Percentiles rank a stretch among this genome's conserved stretches.
Evolutionary conservation across 2,797 vertebrate species (phyloP).

Genomic region (Lacerta bilineata): DNA sequence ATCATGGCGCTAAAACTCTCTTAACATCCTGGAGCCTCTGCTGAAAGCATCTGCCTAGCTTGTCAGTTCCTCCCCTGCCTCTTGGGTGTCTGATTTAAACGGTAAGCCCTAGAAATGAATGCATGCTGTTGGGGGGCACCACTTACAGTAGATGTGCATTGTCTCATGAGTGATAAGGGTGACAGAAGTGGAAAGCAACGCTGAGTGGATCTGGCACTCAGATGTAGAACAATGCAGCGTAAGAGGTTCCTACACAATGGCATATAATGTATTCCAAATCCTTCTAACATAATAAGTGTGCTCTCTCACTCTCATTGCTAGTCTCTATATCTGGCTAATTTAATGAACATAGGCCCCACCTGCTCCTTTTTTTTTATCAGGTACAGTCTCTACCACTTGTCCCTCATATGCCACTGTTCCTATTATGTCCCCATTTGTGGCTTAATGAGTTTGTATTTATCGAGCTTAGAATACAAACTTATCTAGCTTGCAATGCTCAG

Average conservation of each 20-base stretch:
- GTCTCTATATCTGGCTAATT: conserved; percentile 56
- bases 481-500: neutral
- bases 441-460: neutral
- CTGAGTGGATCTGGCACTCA: conserved; percentile 74
- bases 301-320: conserved; percentile 19
- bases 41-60: conserved; percentile 74
- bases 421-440: neutral
- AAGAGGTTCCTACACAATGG: conserved; percentile 66
- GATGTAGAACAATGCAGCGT: conserved; percentile 35
- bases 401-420: neutral
- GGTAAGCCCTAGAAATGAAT: conserved; percentile 62
- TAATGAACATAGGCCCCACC: conserved; percentile 24
- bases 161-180: conserved; percentile 65
- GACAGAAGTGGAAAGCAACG: conserved; percentile 68
- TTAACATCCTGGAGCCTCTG: conserved; percentile 60
- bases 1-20: conserved; percentile 65
- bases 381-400: neutral
- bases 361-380: neutral
- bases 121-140: conserved; percentile 46
- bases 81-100: conserved; percentile 69
- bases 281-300: conserved; percentile 46
- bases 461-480: neutral
- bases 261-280: conserved; percentile 71
- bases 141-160: conserved; percentile 59
- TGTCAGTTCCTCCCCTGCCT: conserved; percentile 70